Evolutionary conservation across 1,140 invertebrate species (phyloP), one percentile per base, ranked within the genome.

Genomic region (Drosophila oshimai): DNA sequence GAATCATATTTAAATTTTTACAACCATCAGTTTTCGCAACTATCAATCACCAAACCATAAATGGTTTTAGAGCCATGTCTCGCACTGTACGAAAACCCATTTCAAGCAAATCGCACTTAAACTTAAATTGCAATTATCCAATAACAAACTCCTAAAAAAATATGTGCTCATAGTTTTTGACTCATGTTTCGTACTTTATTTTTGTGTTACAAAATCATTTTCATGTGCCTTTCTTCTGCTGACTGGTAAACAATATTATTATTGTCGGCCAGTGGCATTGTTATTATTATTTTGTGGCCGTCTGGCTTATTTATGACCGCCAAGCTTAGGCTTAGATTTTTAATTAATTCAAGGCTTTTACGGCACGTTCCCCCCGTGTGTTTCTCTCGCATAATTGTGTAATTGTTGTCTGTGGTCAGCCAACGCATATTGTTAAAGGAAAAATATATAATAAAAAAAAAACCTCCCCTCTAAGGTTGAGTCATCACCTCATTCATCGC

Each of bases 261-360:
- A 60, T 83, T 55, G 39, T 39, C 54, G 34, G 33, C 26, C 33
- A 53, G 42, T 74, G 62, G 46, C 46, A 74, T 74, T 61, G 70
- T 72, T 60, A 34, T 46, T 72, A 44, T 46, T 60, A 68, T 51
- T n/a, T n/a, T 70, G 34, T 54, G 12, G 31, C 44, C 55, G 62
- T 71, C 74, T 71, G 37, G 70, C 77, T 71, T 86, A 86, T 84
- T 84, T 84, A 86, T 84, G 74, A 62, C 42, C 74, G 58, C 42
- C 68, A 64, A 77, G 61, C 65, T 80, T 87, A 87, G 81, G 80
- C 80, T 87, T 84, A 80, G 76, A 84, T 84, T 84, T 87, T 80
- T 87, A 84, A 84, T 84, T 80, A 84, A 84, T 87, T 84, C 80
- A 84, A 84, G 81, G 80, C 67, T 84, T 80, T 84, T 74, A 46